These are phyloP conservation scores for Lepidochitona cinerea DNA, from an alignment of 2,888 invertebrate species.

Conservation along the genomic window DNA sequence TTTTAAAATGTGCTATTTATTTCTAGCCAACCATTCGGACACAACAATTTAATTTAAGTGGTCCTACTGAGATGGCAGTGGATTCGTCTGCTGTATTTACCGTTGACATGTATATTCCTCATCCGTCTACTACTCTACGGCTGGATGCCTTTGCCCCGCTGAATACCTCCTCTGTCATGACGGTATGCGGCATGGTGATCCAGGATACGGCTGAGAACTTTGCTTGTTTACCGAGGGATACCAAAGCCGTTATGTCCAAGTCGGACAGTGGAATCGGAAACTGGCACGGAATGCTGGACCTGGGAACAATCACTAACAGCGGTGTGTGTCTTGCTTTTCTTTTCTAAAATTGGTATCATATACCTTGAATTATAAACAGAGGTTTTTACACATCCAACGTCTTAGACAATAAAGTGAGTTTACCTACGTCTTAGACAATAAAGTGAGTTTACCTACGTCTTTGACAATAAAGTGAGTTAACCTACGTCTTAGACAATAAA, in stretches of 20 bases:
- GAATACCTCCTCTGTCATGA: slow-evolving; percentile 54
- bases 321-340: slow-evolving; percentile 32
- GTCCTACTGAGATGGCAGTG: slow-evolving; percentile 44
- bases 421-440: too few species aligned
- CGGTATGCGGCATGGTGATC: slow-evolving; percentile 45
- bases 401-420: too few species aligned
- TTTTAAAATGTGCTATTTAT: too few species aligned
- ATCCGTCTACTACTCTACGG: slow-evolving; percentile 33
- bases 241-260: slow-evolving; percentile 7
- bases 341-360: too few species aligned
- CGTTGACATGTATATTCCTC: slow-evolving; percentile 54
- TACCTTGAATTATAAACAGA: too few species aligned
- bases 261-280: slow-evolving; percentile 43
- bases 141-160: slow-evolving; percentile 58
- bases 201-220: slow-evolving; percentile 39
- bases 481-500: too few species aligned
- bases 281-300: slow-evolving; percentile 35
- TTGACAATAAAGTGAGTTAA: too few species aligned
- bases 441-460: too few species aligned
- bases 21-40: too few species aligned
- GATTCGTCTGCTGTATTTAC: slow-evolving; percentile 48
- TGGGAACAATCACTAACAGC: slow-evolving; percentile 50
- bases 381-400: too few species aligned
- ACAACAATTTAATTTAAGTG: slow-evolving; percentile 45
- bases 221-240: slow-evolving; percentile 44